These are phyloP conservation scores for Parazoanthus atlanticus DNA, from an alignment of 92 coral and sea anemone species.

Conservation along the genomic window DNA sequence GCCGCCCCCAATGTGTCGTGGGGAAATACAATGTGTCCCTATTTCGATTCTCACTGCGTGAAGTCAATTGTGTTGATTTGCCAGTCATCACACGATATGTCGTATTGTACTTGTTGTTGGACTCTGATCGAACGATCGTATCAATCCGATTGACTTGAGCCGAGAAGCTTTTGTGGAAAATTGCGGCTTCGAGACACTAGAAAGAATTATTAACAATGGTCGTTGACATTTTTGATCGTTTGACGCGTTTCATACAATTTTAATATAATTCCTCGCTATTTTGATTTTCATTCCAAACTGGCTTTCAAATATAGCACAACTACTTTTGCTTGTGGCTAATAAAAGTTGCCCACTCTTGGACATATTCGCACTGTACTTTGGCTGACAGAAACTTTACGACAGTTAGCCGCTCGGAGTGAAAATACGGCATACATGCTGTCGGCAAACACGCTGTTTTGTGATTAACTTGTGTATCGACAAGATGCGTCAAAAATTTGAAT, in stretches of 20 bases:
- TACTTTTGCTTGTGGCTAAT: not conserved
- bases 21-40: not conserved
- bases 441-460: not conserved
- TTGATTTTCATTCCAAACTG: not conserved
- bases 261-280: not conserved
- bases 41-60: not conserved
- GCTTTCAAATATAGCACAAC: not conserved
- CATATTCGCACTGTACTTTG: too few species aligned
- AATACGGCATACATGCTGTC: not conserved
- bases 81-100: not conserved
- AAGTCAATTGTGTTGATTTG: constrained; percentile 3
- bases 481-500: not conserved
- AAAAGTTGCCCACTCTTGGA: not conserved
- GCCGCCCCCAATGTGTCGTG: not conserved
- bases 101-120: not conserved
- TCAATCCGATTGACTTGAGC: constrained; percentile 5
- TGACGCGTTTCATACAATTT: constrained; percentile 13
- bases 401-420: too few species aligned
- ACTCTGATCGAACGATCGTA: not conserved
- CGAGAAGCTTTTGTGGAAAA: not conserved
- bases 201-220: not conserved
- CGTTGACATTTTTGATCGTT: constrained; percentile 19
- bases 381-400: too few species aligned
- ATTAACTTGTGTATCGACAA: too few species aligned
- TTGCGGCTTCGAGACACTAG: not conserved